Base-by-base conservation (phyloP, 2,888 invertebrate species). In the Zeuzera pyrina region DNA sequence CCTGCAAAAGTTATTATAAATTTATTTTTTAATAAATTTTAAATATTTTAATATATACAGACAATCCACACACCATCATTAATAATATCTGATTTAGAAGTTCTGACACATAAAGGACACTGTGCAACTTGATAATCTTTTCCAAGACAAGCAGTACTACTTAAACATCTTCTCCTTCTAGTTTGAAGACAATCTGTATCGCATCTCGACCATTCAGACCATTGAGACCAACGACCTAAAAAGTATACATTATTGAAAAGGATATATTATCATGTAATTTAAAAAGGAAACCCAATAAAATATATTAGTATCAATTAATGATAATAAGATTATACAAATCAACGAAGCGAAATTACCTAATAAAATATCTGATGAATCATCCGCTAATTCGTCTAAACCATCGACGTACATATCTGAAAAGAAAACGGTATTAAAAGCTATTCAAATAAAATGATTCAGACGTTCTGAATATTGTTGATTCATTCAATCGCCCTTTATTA, bases 171-270 rank as follows among this genome's bases (percentile, higher is more conserved):
- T 44, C 91, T 84, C 39, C 96, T 88, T 42, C 95, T 87, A 41
- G 90, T 89, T 66, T 95, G 94, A 36, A 90, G 88, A 67, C 98
- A 97, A 65, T 96, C 94, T 21, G 90, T 85, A 56, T 92, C 93
- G 67, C 98, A 98, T 33, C 90, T 87, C 8, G 95, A 94, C 96
- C 96, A 97, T 19, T 93, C 89, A 3, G 95, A 93, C 94, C 95
- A 95, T 42, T 88, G 85, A 1, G 92, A 90, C 94, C 94, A 94
- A 29, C 88, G 86, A 41, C 93, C 93, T 81, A 15, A 12, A n/a
- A 15, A 10, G 15, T 15, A 15, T 3, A 28, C 19, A 8, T 19
- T 19, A 19, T 5, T 19, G 5, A 5, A 5, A 19, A 6, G 8
- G 5, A 19, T 5, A 6, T 19, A 6, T 8, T 8, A 19, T 19